Percentiles rank a stretch among this genome's conserved stretches.
These are phyloP conservation scores for Drosophila nigritarsus DNA, from an alignment of 2,888 invertebrate species.

Conservation along the genomic window DNA sequence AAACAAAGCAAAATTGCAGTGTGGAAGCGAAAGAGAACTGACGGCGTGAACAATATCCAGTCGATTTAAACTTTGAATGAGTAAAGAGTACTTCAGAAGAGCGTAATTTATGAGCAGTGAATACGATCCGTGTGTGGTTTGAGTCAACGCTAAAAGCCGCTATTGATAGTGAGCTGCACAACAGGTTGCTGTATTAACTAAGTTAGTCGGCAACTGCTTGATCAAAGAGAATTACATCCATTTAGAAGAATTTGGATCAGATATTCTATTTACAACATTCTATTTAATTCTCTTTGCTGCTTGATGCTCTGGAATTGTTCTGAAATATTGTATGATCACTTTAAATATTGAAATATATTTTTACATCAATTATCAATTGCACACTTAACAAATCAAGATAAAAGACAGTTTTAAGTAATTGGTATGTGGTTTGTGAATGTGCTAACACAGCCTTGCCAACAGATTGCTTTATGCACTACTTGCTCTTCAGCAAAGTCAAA, in stretches of 20 bases:
- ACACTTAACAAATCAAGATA: background rate
- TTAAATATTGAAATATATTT: background rate
- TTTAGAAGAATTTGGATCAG: background rate
- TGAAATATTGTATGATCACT: background rate
- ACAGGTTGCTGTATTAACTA: constrained; percentile 3
- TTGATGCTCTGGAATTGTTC: background rate
- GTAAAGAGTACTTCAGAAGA: constrained; percentile 6
- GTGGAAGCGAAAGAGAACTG: constrained; percentile 24
- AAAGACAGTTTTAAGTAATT: background rate
- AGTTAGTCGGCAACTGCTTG: background rate
- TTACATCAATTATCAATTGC: background rate
- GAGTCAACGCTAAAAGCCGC: constrained; percentile 14
- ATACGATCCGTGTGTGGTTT: constrained; percentile 29
- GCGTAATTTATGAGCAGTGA: background rate
- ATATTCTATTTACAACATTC: background rate
- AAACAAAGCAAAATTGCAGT: constrained; percentile 58
- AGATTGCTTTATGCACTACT: constrained; percentile 2
- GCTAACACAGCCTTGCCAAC: background rate
- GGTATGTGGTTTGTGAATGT: background rate
- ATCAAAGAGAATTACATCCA: background rate
- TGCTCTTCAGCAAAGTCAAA: constrained; percentile 3
- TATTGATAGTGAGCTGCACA: background rate
- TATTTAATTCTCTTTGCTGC: background rate
- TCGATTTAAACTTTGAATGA: constrained; percentile 1
- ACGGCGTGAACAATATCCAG: constrained; percentile 31